phyloP scores from a whole-genome alignment of 2,888 invertebrate genomes.

The Oligia latruncula region DNA sequence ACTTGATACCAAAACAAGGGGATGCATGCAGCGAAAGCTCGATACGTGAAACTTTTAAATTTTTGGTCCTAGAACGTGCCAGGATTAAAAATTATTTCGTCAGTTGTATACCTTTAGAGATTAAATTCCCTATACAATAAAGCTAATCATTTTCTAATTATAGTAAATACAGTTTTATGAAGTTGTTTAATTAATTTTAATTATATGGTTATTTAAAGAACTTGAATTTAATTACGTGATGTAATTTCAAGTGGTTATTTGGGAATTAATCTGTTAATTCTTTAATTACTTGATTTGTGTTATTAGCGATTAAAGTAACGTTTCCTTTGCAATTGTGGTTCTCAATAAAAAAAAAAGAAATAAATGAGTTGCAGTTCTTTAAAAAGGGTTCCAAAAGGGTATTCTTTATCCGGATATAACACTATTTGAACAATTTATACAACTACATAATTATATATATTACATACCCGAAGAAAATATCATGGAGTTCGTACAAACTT shows the following conservation, averaged over 20 bases:
- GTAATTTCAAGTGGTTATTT: slow-evolving; percentile 1
- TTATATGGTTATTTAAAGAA: slow-evolving; percentile 24
- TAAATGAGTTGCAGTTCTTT: not conserved
- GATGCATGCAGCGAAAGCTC: not conserved
- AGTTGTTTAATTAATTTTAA: slow-evolving; percentile 5
- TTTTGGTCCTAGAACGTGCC: not conserved
- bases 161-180: not conserved
- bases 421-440: not conserved
- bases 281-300: not conserved
- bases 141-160: slow-evolving; percentile 7
- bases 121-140: not conserved
- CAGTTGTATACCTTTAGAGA: not conserved
- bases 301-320: not conserved
- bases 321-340: too few species aligned
- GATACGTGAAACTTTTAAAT: not conserved
- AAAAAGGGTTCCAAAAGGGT: not conserved
- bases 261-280: not conserved
- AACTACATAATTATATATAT: not conserved
- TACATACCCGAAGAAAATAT: not conserved
- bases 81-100: not conserved
- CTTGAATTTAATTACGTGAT: slow-evolving; percentile 7
- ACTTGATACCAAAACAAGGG: not conserved
- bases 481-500: not conserved
- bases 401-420: not conserved
- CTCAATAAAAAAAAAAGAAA: not conserved